phyloP scores from a whole-genome alignment of 1,140 invertebrate genomes.

The Halotydeus destructor region DNA sequence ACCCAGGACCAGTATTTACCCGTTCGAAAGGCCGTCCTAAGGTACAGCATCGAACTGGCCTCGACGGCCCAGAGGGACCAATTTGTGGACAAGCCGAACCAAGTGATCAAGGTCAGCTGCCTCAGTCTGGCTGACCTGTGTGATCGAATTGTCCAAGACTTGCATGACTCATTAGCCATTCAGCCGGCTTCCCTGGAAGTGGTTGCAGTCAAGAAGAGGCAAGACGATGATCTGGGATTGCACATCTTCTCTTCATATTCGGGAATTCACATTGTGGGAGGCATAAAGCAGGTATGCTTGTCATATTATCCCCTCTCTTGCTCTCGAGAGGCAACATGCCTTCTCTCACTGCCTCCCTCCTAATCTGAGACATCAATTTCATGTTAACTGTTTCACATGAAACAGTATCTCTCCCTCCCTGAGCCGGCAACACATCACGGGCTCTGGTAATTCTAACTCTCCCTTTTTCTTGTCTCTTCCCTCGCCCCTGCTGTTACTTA shows the following conservation, averaged over 20 bases:
- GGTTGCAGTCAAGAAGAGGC: slow-evolving; percentile 51
- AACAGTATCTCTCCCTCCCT: too few species aligned
- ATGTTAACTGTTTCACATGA: too few species aligned
- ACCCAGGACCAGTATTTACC: slow-evolving; percentile 42
- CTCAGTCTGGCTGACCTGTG: slow-evolving; percentile 47
- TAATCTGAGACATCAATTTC: too few species aligned
- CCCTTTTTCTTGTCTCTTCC: too few species aligned
- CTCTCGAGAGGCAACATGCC: too few species aligned
- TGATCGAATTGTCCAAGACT: slow-evolving; percentile 67
- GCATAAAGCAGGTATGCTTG: slow-evolving; percentile 63
- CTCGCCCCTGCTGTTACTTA: too few species aligned
- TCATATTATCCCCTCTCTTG: too few species aligned
- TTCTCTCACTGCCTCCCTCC: too few species aligned
- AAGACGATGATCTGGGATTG: slow-evolving; percentile 34
- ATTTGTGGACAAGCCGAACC: slow-evolving; percentile 55
- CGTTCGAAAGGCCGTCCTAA: slow-evolving; percentile 43
- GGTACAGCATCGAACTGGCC: slow-evolving; percentile 57
- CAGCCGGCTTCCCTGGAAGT: slow-evolving; percentile 66
- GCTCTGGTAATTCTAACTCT: too few species aligned
- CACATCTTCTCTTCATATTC: slow-evolving; percentile 60
- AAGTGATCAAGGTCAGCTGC: slow-evolving; percentile 34
- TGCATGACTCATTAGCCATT: slow-evolving; percentile 61
- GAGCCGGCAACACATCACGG: too few species aligned
- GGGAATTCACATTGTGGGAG: slow-evolving; percentile 61
- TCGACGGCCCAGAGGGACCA: slow-evolving; percentile 63